Conservation (phyloP, 2,888 invertebrate genomes). For the Tryphoninae sp. region DNA sequence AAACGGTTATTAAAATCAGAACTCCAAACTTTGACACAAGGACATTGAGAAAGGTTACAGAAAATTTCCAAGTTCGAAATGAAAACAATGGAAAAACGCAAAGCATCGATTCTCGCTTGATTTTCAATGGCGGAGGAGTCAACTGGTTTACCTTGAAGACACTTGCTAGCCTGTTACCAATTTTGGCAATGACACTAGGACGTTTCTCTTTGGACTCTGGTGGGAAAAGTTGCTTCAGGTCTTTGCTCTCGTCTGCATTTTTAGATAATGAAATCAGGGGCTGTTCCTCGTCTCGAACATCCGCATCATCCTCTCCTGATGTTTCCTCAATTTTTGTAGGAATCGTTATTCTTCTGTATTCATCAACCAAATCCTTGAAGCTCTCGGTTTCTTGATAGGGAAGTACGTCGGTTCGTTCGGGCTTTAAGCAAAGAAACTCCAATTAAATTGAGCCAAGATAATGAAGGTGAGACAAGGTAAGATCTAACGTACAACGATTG, state of each 20-base stretch:
- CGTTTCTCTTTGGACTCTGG: slow-evolving; percentile 20
- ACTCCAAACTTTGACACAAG: slow-evolving; percentile 38
- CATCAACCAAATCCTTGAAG: slow-evolving; percentile 67
- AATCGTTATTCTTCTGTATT: slow-evolving; percentile 64
- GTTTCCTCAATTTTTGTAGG: slow-evolving; percentile 15
- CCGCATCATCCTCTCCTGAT: slow-evolving; percentile 1
- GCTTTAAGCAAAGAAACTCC: slow-evolving; percentile 35
- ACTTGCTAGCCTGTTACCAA: slow-evolving; percentile 60
- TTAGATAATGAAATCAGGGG: slow-evolving; percentile 60
- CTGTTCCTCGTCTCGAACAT: slow-evolving; percentile 26
- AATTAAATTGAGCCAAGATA: not conserved
- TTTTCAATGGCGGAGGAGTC: not conserved
- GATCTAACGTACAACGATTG: slow-evolving; percentile 45
- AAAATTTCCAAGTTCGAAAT: slow-evolving; percentile 50
- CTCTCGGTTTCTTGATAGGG: slow-evolving; percentile 71
- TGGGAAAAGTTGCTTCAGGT: slow-evolving; percentile 69
- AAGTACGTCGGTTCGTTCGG: slow-evolving; percentile 55
- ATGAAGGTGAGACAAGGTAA: not conserved
- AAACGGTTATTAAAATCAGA: not conserved
- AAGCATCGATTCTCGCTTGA: slow-evolving; percentile 24
- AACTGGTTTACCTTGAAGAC: slow-evolving; percentile 64
- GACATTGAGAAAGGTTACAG: slow-evolving; percentile 56
- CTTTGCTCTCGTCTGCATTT: slow-evolving; percentile 65
- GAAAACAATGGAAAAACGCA: slow-evolving; percentile 52
- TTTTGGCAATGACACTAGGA: slow-evolving; percentile 48